Base-by-base conservation (phyloP, 1,140 invertebrate genomes). In the Ditylenchus dipsaci region DNA sequence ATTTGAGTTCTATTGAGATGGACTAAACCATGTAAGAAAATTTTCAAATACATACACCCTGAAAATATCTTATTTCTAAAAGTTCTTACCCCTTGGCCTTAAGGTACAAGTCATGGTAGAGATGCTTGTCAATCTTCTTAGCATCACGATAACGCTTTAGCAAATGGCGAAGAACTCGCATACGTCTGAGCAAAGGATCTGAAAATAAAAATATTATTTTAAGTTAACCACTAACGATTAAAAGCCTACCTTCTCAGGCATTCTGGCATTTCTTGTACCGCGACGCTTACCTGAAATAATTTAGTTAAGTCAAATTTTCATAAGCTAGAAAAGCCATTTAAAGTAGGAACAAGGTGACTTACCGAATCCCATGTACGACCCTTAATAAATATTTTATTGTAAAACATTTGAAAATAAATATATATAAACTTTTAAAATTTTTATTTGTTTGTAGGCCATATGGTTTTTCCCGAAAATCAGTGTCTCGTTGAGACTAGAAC, bases 91-190 rank as follows among this genome's bases (percentile, higher is more conserved):
- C 95, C 87, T 98, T 98, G 72, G 92, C 93, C 86, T 97, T 98
- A 90, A 98, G 91, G 88, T 99, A 99, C 77, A 99, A 86, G 45
- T 91, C 89, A 80, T 97, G 96, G 85, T 99, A 98, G 78, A 98
- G 86, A 86, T 99, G 95, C 75, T 92, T 89, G 85, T 99, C 96
- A 75, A 99, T 97, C 85, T 99, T 98, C 85, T 98, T 98, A 13
- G 91, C 91, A 83, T 96, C 94, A 77, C 95, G 89, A 86, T 98
- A 97, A 83, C 93, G 95, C 79, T 95, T 96, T 38, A 97, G 85
- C 21, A 99, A 86, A 68, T 94, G 88, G 80, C 96, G 89, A 21
- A 99, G 87, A 27, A 99, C 95, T 78, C 95, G 87, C 90, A 96
- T 96, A 65, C 95, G 88, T 84, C 95, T 90, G 75, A 98, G 95